Conservation (phyloP, 2,888 invertebrate genomes). For the Megalurothrips usitatus region DNA sequence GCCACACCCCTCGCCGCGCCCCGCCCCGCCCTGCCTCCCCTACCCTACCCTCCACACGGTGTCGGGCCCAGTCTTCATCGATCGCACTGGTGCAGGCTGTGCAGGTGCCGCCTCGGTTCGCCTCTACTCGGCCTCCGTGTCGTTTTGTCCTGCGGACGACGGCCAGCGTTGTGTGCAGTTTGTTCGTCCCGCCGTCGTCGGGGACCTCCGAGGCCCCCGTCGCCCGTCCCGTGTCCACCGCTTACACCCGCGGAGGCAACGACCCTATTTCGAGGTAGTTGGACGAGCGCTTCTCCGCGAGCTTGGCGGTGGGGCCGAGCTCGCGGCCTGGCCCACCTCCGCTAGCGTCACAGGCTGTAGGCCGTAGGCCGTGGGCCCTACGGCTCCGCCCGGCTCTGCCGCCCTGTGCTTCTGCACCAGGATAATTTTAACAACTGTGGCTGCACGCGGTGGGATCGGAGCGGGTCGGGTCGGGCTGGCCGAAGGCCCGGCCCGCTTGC, state of each 20-base stretch:
- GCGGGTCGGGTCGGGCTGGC: not conserved
- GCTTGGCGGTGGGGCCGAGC: not conserved
- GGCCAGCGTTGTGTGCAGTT: not conserved
- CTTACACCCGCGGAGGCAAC: too few species aligned
- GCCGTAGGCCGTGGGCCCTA: not conserved
- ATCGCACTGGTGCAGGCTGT: not conserved
- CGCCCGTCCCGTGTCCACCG: too few species aligned
- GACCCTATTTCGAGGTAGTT: not conserved
- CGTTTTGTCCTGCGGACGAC: not conserved
- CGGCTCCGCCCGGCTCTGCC: not conserved
- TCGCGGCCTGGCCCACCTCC: not conserved
- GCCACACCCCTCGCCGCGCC: not conserved
- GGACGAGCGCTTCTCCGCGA: not conserved
- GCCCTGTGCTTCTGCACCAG: not conserved
- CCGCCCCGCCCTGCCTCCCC: not conserved
- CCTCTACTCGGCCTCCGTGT: too few species aligned
- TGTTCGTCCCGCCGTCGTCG: not conserved
- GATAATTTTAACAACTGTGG: constrained; percentile 23
- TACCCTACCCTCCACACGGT: not conserved
- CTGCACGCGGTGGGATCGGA: not conserved
- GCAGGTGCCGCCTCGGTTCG: not conserved
- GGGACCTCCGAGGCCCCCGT: not conserved
- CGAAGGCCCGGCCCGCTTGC: constrained; percentile 3
- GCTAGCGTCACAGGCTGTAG: not conserved
- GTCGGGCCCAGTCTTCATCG: constrained; percentile 9